Percentiles rank a stretch among this genome's conserved stretches.
Conservation (phyloP, 2,113 vertebrate genomes). For the rat (Rattus norvegicus) region DNA sequence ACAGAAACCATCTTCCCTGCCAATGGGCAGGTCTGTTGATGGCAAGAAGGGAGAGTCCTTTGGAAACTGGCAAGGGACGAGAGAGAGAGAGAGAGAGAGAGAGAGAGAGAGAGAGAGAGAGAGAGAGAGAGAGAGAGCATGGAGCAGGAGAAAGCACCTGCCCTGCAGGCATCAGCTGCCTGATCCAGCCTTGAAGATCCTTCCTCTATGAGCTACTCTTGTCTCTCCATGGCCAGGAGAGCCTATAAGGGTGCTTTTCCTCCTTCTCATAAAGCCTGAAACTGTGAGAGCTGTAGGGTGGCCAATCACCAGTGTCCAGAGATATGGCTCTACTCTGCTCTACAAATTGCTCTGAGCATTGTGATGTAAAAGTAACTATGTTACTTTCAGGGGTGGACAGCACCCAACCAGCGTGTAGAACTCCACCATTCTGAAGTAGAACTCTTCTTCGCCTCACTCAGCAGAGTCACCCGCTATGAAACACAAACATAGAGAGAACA, state of each 20-base stretch:
- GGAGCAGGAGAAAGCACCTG: background rate
- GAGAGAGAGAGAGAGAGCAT: background rate
- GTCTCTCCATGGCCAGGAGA: background rate
- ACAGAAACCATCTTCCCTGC: background rate
- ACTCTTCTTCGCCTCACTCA: background rate
- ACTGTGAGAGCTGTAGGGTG: background rate
- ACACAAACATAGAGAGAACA: background rate
- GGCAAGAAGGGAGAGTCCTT: background rate
- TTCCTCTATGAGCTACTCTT: background rate
- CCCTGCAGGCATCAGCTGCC: no score
- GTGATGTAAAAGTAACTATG: background rate
- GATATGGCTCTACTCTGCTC: background rate
- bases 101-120: background rate
- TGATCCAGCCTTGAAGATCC: background rate
- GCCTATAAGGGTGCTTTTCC: background rate
- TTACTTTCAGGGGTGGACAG: background rate
- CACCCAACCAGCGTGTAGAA: background rate
- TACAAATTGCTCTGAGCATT: background rate
- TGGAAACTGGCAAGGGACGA: background rate
- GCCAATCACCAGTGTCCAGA: background rate
- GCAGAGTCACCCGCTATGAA: no score
- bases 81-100: background rate
- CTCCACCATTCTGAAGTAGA: background rate
- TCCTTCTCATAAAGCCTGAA: background rate
- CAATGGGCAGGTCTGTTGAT: background rate